These are phyloP conservation scores for Scomber scombrus DNA, from an alignment of 2,113 vertebrate species.

Conservation along the genomic window DNA sequence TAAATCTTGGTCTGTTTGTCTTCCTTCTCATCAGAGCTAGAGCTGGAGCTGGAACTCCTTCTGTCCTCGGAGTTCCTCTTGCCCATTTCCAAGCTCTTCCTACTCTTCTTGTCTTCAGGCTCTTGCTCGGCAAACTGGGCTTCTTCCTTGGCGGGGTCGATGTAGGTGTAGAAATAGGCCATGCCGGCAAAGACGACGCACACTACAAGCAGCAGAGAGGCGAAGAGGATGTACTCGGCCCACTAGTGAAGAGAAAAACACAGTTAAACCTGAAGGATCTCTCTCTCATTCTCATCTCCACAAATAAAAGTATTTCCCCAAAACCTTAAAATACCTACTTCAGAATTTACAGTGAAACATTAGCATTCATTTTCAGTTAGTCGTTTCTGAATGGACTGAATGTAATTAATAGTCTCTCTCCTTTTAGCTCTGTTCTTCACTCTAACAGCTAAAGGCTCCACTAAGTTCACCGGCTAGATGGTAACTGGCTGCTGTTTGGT, in stretches of 20 bases:
- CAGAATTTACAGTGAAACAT: too few relatives aligned
- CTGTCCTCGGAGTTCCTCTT: constrained; percentile 33
- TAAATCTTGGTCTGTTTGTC: constrained; percentile 67
- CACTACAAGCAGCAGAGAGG: constrained; percentile 89
- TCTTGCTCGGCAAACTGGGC: constrained; percentile 78
- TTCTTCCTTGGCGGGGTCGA: constrained; percentile 90
- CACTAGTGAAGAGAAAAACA: constrained; percentile 83
- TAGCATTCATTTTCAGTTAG: too few relatives aligned
- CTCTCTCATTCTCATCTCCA: neutral
- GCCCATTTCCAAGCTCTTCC: constrained; percentile 58
- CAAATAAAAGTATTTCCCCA: too few relatives aligned
- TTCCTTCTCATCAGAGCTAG: constrained; percentile 32
- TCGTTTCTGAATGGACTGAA: too few relatives aligned
- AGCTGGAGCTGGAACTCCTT: constrained; percentile 4
- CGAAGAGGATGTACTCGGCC: constrained; percentile 95
- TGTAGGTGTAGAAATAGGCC: constrained; percentile 93
- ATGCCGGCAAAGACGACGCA: constrained; percentile 91
- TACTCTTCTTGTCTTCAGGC: constrained; percentile 60
- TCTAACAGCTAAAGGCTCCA: too few relatives aligned
- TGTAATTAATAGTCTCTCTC: too few relatives aligned
- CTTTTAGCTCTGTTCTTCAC: too few relatives aligned
- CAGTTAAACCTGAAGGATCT: neutral
- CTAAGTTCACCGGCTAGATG: too few relatives aligned
- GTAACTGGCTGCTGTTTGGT: too few relatives aligned
- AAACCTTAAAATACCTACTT: too few relatives aligned